phyloP scores from a whole-genome alignment of 1,140 invertebrate genomes.

The Aphelinus certus region DNA sequence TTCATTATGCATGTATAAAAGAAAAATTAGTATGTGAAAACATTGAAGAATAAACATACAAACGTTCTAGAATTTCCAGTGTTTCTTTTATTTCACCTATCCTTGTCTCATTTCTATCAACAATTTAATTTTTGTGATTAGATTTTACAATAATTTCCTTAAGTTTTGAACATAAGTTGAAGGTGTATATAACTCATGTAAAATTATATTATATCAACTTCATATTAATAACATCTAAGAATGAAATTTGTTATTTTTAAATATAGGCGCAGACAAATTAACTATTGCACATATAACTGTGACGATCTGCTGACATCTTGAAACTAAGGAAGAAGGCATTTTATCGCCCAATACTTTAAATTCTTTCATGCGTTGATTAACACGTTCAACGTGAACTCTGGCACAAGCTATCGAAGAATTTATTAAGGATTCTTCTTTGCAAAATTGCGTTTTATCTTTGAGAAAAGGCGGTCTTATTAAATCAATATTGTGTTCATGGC shows the following conservation, averaged over 20 bases:
- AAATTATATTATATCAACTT: no score
- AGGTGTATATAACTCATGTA: no score
- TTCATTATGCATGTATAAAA: no score
- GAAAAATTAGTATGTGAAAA: no score
- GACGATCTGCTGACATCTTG: slow-evolving; percentile 36
- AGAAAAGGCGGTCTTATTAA: slow-evolving; percentile 45
- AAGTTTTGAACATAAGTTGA: no score
- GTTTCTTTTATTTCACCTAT: no score
- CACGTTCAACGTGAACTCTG: slow-evolving; percentile 37
- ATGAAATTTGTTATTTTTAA: slow-evolving; percentile 31
- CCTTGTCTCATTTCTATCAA: no score
- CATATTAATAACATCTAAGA: neutral
- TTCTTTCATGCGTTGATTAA: slow-evolving; percentile 50
- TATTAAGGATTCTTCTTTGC: slow-evolving; percentile 43
- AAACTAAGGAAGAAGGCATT: slow-evolving; percentile 37
- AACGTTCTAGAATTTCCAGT: no score
- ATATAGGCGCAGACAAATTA: slow-evolving; percentile 38
- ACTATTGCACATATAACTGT: slow-evolving; percentile 28
- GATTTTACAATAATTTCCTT: no score
- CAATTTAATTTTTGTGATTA: no score
- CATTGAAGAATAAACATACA: no score
- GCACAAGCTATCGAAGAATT: slow-evolving; percentile 48
- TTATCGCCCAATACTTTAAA: slow-evolving; percentile 46
- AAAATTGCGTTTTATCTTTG: slow-evolving; percentile 45
- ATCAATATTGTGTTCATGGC: slow-evolving; percentile 35